Conservation (phyloP, 2,797 vertebrate species). For the Aulostomus chinensis region DNA sequence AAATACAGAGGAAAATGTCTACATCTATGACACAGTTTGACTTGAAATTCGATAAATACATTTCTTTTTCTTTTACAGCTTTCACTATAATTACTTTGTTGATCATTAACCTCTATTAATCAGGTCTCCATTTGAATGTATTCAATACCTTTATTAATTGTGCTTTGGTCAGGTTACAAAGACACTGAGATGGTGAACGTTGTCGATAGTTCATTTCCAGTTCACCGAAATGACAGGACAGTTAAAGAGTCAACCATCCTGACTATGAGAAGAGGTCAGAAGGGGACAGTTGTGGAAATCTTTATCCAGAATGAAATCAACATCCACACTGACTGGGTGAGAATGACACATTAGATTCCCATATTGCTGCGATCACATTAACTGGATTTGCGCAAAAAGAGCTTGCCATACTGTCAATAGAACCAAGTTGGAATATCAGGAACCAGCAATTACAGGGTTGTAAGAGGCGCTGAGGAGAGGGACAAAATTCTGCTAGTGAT, state of each 20-base stretch:
- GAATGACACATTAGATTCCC: background rate
- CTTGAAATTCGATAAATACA: background rate
- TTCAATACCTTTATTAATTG: too few species aligned
- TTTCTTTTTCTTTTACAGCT: too few species aligned
- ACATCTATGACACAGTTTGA: too few species aligned
- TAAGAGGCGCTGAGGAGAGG: background rate
- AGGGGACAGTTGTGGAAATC: too few species aligned
- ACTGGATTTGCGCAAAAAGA: conserved; percentile 23
- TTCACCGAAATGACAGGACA: too few species aligned
- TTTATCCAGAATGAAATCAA: background rate
- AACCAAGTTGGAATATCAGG: conserved; percentile 11
- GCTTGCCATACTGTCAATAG: conserved; percentile 9
- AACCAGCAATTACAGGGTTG: conserved; percentile 9
- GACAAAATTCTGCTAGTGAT: conserved; percentile 14
- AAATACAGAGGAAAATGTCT: too few species aligned
- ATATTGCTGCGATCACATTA: conserved; percentile 9
- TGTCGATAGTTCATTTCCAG: too few species aligned
- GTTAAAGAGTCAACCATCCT: conserved; percentile 3
- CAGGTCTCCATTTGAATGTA: too few species aligned
- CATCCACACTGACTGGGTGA: conserved; percentile 1
- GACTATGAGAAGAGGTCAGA: conserved; percentile 19
- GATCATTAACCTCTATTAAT: background rate
- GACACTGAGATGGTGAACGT: too few species aligned
- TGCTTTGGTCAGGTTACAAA: too few species aligned
- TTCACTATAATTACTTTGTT: background rate